A percentile compares a stretch with the other conserved stretches of the same genome.
Evolutionary conservation across 2,113 vertebrate species (phyloP).

Genomic region (Cacatua alba): DNA sequence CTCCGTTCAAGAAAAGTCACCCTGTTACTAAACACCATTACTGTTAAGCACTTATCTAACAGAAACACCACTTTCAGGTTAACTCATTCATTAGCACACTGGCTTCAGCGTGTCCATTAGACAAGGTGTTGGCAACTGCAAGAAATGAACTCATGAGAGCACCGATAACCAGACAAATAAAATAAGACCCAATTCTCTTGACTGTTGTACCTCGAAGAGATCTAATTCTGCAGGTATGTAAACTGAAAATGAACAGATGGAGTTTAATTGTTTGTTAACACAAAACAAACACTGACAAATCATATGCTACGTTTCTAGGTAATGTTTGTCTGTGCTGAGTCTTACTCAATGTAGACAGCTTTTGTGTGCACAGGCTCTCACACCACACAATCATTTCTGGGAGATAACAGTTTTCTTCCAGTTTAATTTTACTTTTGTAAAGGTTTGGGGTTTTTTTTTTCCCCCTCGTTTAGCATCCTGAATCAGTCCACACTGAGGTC

Average conservation of each 20-base stretch:
- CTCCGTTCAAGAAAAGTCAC: neutral
- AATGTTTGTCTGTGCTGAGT: neutral
- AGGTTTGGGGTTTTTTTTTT: neutral
- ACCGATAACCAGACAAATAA: neutral
- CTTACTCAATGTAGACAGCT: neutral
- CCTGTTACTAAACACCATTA: neutral
- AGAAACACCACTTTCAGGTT: neutral
- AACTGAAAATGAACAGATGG: neutral
- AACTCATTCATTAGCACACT: neutral
- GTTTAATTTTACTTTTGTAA: neutral
- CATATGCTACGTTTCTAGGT: neutral
- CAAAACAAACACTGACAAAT: neutral
- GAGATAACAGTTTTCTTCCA: neutral
- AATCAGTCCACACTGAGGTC: neutral
- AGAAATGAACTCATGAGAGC: neutral
- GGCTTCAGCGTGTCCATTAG: neutral
- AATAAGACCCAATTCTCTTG: neutral
- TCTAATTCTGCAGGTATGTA: neutral
- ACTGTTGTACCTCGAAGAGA: neutral
- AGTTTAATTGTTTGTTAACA: neutral
- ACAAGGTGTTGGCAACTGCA: accelerated
- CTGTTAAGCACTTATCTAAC: neutral
- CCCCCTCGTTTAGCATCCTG: neutral
- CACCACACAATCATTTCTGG: neutral
- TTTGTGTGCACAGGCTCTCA: neutral